A percentile compares a stretch with the other conserved stretches of the same genome.
These are phyloP conservation scores for Acanthisitta chloris DNA, from an alignment of 2,113 vertebrate species.

Conservation along the genomic window DNA sequence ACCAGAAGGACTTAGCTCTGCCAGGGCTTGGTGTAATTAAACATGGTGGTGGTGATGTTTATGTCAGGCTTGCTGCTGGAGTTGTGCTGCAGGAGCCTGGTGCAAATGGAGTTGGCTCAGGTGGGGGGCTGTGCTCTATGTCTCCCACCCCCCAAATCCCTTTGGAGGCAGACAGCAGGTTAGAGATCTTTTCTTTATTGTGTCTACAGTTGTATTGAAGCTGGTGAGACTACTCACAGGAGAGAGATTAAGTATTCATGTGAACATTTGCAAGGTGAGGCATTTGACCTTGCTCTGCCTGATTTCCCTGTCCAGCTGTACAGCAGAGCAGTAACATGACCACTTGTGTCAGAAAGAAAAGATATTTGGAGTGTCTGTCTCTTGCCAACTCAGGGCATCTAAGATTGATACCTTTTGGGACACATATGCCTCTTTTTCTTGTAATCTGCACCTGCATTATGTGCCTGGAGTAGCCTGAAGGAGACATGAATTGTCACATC, in stretches of 20 bases:
- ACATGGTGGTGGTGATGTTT: not conserved
- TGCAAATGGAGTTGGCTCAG: not conserved
- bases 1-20: not conserved
- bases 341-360: not conserved
- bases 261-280: slow-evolving; percentile 9
- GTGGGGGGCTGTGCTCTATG: not conserved
- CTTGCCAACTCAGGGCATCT: not conserved
- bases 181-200: not conserved
- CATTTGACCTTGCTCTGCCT: not conserved
- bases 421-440: not conserved
- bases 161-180: fast-evolving
- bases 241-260: not conserved
- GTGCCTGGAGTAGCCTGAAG: not conserved
- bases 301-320: not conserved
- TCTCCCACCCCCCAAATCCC: fast-evolving
- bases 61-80: not conserved
- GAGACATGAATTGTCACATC: not conserved
- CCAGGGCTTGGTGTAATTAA: not conserved
- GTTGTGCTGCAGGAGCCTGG: not conserved
- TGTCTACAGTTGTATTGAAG: not conserved
- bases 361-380: not conserved
- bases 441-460: not conserved
- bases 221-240: not conserved
- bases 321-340: not conserved
- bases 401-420: not conserved